phyloP scores from a whole-genome alignment of 2,113 vertebrate genomes.

The Struthio camelus region DNA sequence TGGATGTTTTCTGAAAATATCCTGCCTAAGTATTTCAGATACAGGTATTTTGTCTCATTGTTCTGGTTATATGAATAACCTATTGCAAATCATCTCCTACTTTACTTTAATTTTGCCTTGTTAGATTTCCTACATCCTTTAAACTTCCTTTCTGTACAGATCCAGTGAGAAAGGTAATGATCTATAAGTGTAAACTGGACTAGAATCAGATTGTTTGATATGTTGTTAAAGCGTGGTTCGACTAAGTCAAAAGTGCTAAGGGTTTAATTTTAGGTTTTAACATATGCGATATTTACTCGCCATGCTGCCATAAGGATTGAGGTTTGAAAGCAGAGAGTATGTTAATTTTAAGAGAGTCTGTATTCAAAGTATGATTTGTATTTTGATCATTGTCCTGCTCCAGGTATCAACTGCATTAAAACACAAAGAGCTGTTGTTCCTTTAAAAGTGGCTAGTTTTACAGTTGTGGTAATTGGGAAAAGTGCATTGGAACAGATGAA shows the following conservation, averaged over 20 bases:
- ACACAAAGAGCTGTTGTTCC: neutral
- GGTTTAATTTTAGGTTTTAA: neutral
- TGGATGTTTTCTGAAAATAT: neutral
- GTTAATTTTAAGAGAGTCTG: neutral
- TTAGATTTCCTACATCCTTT: neutral
- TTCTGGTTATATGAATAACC: neutral
- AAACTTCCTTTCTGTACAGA: neutral
- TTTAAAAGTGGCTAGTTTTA: neutral
- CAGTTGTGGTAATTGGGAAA: neutral
- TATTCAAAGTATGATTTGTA: neutral
- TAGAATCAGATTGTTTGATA: neutral
- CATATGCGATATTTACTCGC: neutral
- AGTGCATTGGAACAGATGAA: neutral
- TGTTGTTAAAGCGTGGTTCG: neutral
- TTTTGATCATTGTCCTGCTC: neutral
- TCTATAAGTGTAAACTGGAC: neutral
- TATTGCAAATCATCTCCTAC: neutral
- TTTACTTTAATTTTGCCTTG: neutral
- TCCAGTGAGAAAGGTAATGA: neutral
- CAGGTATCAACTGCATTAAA: neutral
- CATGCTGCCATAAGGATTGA: neutral
- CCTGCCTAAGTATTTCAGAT: neutral
- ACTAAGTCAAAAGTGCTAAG: neutral
- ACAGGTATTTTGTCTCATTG: neutral
- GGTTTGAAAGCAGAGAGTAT: neutral